Base-by-base conservation (phyloP, 1,140 invertebrate genomes). In the Cyrtorhinus lividipennis region DNA sequence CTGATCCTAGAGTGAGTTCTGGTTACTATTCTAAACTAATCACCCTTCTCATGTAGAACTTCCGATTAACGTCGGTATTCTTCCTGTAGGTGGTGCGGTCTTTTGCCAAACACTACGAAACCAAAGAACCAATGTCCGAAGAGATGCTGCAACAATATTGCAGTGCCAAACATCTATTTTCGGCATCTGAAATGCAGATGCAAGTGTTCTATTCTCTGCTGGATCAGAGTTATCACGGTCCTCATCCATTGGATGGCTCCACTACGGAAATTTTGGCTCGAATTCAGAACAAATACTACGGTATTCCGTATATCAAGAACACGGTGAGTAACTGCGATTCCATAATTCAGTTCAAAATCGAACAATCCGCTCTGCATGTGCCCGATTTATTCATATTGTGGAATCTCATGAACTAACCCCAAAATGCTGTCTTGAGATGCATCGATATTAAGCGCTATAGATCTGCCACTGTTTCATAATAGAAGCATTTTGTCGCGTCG, bases 21-120 rank as follows among this genome's bases (percentile, higher is more conserved):
- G n/a, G n/a, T n/a, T n/a, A n/a, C n/a, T n/a, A n/a, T n/a, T n/a
- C n/a, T n/a, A n/a, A n/a, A n/a, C n/a, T n/a, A n/a, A n/a, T n/a
- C 2, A 58, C 24, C n/a, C 1, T 20, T 2, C 5, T 1, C 5
- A n/a, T n/a, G n/a, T n/a, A n/a, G n/a, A n/a, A n/a, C n/a, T n/a
- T n/a, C n/a, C n/a, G n/a, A n/a, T n/a, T n/a, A n/a, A n/a, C n/a
- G n/a, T n/a, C n/a, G n/a, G n/a, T n/a, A n/a, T n/a, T n/a, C n/a
- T n/a, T n/a, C 2, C 62, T 65, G 66, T 69, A 88, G 86, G 85
- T 95, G 1, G 73, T 99, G 1, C 80, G 81, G 27, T 81, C 82
- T 24, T 97, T 97, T 77, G 93, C 92, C 1, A 82, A 84, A 63
- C 93, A 98, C 75, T 96, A 90, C 74, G 82, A 91, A 73, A 97